These are phyloP conservation scores for Phaenicophaeus curvirostris DNA, from an alignment of 2,797 vertebrate genomes.

Conservation along the genomic window DNA sequence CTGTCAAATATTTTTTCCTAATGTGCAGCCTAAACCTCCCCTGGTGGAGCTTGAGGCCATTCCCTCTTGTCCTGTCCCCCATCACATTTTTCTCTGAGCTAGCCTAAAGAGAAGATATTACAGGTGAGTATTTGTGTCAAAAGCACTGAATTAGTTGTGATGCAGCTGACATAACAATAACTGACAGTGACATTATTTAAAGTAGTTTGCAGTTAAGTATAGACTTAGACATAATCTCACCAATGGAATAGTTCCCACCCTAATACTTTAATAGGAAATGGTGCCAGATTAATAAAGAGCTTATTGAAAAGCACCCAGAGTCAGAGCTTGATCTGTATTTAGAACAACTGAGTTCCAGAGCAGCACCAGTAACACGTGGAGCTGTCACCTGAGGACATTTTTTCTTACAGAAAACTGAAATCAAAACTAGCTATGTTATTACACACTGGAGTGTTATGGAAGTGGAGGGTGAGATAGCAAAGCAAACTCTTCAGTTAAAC, in stretches of 20 bases:
- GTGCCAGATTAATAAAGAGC: slow-evolving; percentile 19
- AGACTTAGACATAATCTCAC: not conserved
- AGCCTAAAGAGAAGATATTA: not conserved
- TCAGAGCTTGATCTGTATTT: not conserved
- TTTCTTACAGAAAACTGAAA: not conserved
- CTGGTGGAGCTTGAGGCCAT: too few species aligned
- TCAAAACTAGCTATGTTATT: not conserved
- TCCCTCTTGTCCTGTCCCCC: too few species aligned
- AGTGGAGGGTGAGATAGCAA: not conserved
- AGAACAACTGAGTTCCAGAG: not conserved
- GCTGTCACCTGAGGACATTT: slow-evolving; percentile 22
- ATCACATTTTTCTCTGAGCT: not conserved
- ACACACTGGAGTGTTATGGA: not conserved
- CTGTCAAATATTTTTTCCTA: too few species aligned
- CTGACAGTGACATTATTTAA: not conserved
- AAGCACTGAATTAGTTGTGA: not conserved
- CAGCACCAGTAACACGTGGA: not conserved
- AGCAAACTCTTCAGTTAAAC: not conserved
- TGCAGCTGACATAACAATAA: not conserved
- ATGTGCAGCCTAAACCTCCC: too few species aligned
- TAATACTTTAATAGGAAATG: not conserved
- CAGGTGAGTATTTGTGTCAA: not conserved
- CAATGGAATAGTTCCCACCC: not conserved
- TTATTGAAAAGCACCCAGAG: slow-evolving; percentile 11
- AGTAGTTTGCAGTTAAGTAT: not conserved